Evolutionary conservation across 2,113 vertebrate genomes (phyloP).

Genomic region (Otis tarda): DNA sequence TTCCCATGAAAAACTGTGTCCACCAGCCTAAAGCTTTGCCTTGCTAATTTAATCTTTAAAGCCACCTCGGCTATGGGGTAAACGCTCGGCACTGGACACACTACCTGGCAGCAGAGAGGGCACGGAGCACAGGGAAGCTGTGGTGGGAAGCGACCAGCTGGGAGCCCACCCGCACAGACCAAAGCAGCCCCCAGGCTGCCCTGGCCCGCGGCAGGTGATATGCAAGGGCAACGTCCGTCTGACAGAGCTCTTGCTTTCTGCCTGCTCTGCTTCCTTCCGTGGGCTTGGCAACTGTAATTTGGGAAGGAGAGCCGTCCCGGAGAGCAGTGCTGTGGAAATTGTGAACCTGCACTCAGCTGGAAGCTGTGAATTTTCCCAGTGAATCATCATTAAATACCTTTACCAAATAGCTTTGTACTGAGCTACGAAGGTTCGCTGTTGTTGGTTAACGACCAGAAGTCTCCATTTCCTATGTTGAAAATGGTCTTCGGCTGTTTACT

Average conservation of each 20-base stretch:
- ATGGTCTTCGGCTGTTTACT: background rate
- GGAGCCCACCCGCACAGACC: background rate
- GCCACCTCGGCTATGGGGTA: too few relatives aligned
- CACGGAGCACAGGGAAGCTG: background rate
- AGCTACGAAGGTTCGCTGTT: background rate
- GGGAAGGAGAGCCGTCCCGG: background rate
- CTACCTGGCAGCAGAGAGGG: background rate
- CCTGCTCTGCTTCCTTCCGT: background rate
- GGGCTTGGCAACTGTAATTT: background rate
- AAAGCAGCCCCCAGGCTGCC: background rate
- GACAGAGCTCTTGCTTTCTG: background rate
- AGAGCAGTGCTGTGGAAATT: too few relatives aligned
- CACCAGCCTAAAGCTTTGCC: background rate
- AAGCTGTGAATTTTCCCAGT: background rate
- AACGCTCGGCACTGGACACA: accelerated
- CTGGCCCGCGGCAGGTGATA: too few relatives aligned
- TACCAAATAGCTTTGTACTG: background rate
- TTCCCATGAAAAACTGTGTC: background rate
- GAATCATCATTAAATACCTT: background rate
- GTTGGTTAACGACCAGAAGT: background rate
- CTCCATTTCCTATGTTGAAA: background rate
- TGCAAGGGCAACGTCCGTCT: background rate
- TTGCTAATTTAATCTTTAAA: background rate
- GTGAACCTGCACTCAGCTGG: background rate
- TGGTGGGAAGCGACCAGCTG: too few relatives aligned